Evolutionary conservation across 2,888 invertebrate genomes (phyloP), one percentile per base, ranked within the genome.

Genomic region (Coecobrya sp.): DNA sequence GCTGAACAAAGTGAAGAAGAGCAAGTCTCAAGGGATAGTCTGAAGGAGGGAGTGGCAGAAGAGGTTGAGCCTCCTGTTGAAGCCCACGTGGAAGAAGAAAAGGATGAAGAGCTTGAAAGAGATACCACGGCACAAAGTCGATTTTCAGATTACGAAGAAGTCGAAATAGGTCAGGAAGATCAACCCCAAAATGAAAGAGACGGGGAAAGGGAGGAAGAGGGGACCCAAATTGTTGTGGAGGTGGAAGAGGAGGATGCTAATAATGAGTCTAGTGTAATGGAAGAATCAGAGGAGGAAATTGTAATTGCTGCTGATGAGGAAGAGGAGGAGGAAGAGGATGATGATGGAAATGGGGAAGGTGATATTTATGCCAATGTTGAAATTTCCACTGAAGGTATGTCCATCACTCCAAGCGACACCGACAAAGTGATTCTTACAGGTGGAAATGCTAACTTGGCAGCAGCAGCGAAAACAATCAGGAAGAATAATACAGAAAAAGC

Each of bases 241-340:
- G 87, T 62, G 59, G 92, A 52, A 87, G 82, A 59, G 27, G 94
- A 95, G 91, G 95, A 95, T n/a, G 81, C 93, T 25, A 55, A 55
- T 81, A 93, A 87, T 19, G 93, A 94, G 22, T 93, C 93, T 25
- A 93, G 92, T 25, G 55, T 90, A 19, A 87, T 93, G 49, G 94
- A 94, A 86, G 93, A 93, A 93, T 93, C 92, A 82, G 93, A 92
- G 13, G 91, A 94, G 19, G 94, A 94, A 19, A 81, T 42, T 16
- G 93, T 93, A 93, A 96, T 85, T 96, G 96, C 96, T 93, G 96
- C 96, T 79, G 96, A 96, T 94, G 95, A 94, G 94, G 93, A 94
- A 11, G 92, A 87, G 19, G 87, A 76, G 68, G 92, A 55, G 91
- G 62, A 36, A 22, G 94, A 95, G 91, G 95, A 95, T 19, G 86